These are phyloP conservation scores for Xestia c-nigrum DNA, from an alignment of 2,888 invertebrate species.

Conservation along the genomic window DNA sequence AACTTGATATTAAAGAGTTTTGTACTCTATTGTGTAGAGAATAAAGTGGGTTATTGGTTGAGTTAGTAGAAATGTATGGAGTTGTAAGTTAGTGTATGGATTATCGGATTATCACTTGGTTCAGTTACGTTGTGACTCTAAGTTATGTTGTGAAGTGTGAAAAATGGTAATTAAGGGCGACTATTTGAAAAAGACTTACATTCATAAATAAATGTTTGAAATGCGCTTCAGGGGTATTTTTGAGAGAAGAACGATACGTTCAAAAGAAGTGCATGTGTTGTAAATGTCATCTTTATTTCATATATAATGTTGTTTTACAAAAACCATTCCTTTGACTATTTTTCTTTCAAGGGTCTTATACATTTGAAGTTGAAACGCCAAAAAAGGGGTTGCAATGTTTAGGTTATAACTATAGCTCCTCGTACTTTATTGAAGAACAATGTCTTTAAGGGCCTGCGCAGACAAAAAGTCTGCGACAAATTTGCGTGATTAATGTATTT, in stretches of 20 bases:
- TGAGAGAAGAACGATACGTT: too few relatives aligned
- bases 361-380: too few relatives aligned
- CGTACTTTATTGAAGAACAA: too few relatives aligned
- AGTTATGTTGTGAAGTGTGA: slow-evolving; percentile 49
- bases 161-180: slow-evolving; percentile 39
- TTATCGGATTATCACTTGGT: slow-evolving; percentile 52
- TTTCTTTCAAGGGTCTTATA: too few relatives aligned
- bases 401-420: too few relatives aligned
- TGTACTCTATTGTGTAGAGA: not conserved
- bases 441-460: too few relatives aligned
- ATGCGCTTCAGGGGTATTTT: slow-evolving; percentile 14
- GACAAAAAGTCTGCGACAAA: too few relatives aligned
- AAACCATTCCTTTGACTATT: too few relatives aligned
- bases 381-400: too few relatives aligned
- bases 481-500: too few relatives aligned
- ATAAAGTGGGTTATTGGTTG: not conserved
- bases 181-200: slow-evolving; percentile 9
- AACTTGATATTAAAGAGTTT: slow-evolving; percentile 20
- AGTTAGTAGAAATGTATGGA: slow-evolving; percentile 22
- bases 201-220: slow-evolving; percentile 4
- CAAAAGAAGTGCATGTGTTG: not conserved
- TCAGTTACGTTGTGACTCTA: slow-evolving; percentile 28
- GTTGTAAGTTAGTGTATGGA: slow-evolving; percentile 38
- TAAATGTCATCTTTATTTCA: not conserved
- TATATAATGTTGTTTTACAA: too few relatives aligned